Base-by-base conservation (phyloP, 2,888 invertebrate genomes). In the Caenorhabditis doughertyi region DNA sequence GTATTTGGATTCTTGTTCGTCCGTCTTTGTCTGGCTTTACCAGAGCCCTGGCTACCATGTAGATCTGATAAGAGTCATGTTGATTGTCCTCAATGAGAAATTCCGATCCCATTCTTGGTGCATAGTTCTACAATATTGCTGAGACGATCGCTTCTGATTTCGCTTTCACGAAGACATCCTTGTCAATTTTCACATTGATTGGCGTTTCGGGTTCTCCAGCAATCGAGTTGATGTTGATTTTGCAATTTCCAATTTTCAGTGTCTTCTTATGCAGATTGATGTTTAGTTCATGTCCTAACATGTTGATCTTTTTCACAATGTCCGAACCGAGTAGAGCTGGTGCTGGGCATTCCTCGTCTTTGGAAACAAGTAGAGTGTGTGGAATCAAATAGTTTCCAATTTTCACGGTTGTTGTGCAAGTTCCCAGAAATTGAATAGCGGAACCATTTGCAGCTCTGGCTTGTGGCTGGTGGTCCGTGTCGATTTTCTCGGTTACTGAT, bases 391-490 rank as follows among this genome's bases (percentile, higher is more conserved):
- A 5, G 16, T 51, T 16, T 21, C 67, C 67, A 3, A 67, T 53
- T 21, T 51, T 11, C 4, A 67, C 23, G 0, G 5, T 18, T 3
- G 23, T 1, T 8, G 0, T 11, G 7, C n/a, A 25, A 2, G 35
- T 35, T 67, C 67, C 67, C n/a, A 67, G 39, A n/a, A 67, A 67
- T 3, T 23, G 9, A 39, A 67, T 67, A 0, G 5, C 13, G 0
- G 35, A 39, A 23, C 67, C 67, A 23, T 67, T 67, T 16, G 67
- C 67, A n/a, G 65, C 16, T 11, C 39, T 3, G 5, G 67, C 67
- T n/a, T 0, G 35, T n/a, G n/a, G n/a, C n/a, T n/a, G n/a, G n/a
- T n/a, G 9, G 9, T 18, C 21, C 13, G 39, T 64, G 1, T 27
- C n/a, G n/a, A n/a, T 35, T n/a, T n/a, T n/a, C n/a, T 2, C 25